Conservation (phyloP, 2,797 vertebrate species). For the Rhynchonycteris naso region DNA sequence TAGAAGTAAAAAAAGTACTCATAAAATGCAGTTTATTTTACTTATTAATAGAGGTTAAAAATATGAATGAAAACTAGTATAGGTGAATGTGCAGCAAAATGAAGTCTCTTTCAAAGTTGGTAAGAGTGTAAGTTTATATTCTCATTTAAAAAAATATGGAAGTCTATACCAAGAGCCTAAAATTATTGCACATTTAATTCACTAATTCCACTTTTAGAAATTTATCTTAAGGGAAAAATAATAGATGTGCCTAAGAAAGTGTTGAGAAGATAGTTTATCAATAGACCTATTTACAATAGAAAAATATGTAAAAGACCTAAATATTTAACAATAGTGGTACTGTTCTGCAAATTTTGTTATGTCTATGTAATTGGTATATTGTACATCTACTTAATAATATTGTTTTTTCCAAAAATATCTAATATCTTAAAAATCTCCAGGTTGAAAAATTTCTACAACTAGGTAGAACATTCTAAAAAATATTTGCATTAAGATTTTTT, state of each 20-base stretch:
- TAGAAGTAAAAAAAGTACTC: background rate
- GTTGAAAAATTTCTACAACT: background rate
- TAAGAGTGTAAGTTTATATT: background rate
- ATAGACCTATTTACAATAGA: background rate
- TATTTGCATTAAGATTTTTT: background rate
- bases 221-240: background rate
- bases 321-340: background rate
- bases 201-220: constrained; percentile 35
- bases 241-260: background rate
- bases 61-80: background rate
- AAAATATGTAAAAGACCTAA: background rate
- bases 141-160: background rate
- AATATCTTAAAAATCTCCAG: background rate
- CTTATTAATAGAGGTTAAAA: background rate
- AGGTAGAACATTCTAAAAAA: constrained; percentile 16
- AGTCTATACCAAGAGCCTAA: background rate
- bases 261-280: background rate
- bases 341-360: background rate
- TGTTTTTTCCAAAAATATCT: background rate
- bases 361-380: background rate
- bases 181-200: background rate
- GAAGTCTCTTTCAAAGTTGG: background rate
- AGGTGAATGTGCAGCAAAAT: background rate
- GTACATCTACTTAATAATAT: background rate
- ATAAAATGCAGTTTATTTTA: background rate